These are phyloP conservation scores for Drosophila fulvimacula DNA, from an alignment of 2,888 invertebrate genomes.

Conservation along the genomic window DNA sequence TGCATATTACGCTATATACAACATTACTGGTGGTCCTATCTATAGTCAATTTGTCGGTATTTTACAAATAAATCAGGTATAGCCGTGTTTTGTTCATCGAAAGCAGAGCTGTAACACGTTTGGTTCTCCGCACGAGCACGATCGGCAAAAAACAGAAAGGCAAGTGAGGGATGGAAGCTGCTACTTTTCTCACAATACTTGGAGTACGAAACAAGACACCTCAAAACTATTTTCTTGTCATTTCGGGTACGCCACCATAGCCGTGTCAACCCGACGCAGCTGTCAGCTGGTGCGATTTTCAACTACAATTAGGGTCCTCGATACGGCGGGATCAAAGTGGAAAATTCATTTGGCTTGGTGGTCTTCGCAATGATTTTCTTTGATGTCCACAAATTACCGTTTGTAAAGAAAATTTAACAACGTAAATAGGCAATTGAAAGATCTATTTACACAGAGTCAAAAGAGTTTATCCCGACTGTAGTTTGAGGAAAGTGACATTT, in stretches of 20 bases:
- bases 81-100: constrained; percentile 42
- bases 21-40: constrained; percentile 54
- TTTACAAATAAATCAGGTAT: constrained; percentile 55
- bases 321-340: constrained; percentile 84
- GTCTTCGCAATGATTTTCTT: constrained; percentile 77
- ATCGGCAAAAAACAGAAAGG: constrained; percentile 35
- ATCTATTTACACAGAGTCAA: constrained; percentile 11
- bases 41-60: constrained; percentile 49
- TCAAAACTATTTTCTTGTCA: constrained; percentile 73
- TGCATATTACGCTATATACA: background rate
- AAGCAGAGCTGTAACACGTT: constrained; percentile 49
- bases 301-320: constrained; percentile 75
- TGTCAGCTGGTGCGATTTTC: constrained; percentile 82
- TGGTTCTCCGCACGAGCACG: constrained; percentile 26
- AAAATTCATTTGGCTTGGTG: constrained; percentile 84
- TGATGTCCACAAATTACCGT: constrained; percentile 56
- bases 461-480: background rate
- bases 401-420: constrained; percentile 29
- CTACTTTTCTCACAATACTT: constrained; percentile 75
- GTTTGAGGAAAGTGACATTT: too few relatives aligned
- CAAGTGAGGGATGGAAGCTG: constrained; percentile 50
- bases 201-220: constrained; percentile 81
- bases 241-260: constrained; percentile 48
- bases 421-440: constrained; percentile 41
- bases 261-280: constrained; percentile 71